These are phyloP conservation scores for Mycteria americana DNA, from an alignment of 2,797 vertebrate species.

Conservation along the genomic window DNA sequence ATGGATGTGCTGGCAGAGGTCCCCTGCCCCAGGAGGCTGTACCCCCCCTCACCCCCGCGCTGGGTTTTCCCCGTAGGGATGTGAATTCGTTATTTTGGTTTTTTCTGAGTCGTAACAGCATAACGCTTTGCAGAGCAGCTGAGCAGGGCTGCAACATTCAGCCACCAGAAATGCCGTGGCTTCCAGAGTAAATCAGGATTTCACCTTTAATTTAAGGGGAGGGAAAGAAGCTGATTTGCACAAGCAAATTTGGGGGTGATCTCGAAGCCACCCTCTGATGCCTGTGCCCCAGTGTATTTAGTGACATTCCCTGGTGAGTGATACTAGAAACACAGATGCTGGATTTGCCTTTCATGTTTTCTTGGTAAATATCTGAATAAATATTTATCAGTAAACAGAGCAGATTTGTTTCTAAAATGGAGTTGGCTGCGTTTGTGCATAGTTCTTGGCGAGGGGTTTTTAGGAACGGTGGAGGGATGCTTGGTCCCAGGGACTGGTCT, in stretches of 20 bases:
- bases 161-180: rapidly evolving
- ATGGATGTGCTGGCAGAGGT: neutral
- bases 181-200: neutral
- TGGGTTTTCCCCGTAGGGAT: neutral
- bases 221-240: neutral
- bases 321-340: slow-evolving; percentile 4
- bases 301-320: neutral
- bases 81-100: neutral
- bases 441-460: neutral
- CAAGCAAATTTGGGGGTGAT: neutral
- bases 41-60: neutral
- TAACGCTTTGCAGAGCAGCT: neutral
- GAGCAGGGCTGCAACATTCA: neutral
- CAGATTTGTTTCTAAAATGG: neutral
- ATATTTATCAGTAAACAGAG: slow-evolving; percentile 56
- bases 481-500: neutral
- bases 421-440: neutral
- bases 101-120: neutral
- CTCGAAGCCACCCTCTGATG: neutral
- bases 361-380: slow-evolving; percentile 26
- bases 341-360: slow-evolving; percentile 39
- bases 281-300: neutral
- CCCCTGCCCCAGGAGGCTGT: neutral
- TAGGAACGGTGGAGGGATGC: neutral
- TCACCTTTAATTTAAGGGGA: neutral